Evolutionary conservation across 2,888 invertebrate species (phyloP).

Genomic region (Ganaspis brasiliensis): DNA sequence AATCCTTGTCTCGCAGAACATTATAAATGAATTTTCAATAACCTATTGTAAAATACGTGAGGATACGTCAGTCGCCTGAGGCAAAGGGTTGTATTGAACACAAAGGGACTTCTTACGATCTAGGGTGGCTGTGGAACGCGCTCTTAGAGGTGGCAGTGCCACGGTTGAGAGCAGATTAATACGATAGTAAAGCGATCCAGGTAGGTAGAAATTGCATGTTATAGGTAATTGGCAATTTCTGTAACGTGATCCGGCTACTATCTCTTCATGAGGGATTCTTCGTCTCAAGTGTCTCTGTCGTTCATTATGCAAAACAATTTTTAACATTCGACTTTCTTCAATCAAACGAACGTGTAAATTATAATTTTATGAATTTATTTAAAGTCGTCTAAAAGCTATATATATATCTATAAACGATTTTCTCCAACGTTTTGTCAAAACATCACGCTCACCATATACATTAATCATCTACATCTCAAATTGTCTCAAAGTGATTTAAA

Average conservation of each 20-base stretch:
- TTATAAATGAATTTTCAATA: no score
- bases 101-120: conserved; percentile 8
- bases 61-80: neutral
- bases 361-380: no score
- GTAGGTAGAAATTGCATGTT: conserved; percentile 75
- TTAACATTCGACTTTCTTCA: neutral
- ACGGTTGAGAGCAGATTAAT: conserved; percentile 48
- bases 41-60: neutral
- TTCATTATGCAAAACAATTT: neutral
- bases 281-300: neutral
- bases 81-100: neutral
- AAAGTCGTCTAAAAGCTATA: no score
- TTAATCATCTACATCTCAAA: no score
- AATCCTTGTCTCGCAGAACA: no score
- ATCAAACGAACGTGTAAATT: neutral
- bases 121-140: conserved; percentile 45
- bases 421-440: no score
- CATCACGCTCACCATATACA: no score
- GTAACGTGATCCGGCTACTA: conserved; percentile 61
- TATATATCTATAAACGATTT: no score
- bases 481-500: no score
- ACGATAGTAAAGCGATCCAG: conserved; percentile 61
- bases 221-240: conserved; percentile 75
- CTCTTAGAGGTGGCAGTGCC: conserved; percentile 37
- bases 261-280: conserved; percentile 51